Conservation (phyloP, 2,113 vertebrate species). For the Platanista minor region DNA sequence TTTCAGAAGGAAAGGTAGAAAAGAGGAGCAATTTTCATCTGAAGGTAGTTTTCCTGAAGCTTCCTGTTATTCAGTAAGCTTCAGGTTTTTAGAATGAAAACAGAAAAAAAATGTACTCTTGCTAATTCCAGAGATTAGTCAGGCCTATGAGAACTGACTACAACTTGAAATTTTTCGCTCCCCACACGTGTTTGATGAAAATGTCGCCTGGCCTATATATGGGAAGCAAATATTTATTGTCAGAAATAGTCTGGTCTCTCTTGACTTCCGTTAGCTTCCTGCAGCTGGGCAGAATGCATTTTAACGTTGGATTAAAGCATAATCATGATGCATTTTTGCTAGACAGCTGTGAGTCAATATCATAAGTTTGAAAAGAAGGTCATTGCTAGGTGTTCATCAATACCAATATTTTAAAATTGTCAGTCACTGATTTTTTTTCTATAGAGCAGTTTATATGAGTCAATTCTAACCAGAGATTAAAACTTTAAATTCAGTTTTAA, state of each 20-base stretch:
- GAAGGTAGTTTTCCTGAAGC: constrained; percentile 57
- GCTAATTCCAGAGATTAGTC: constrained; percentile 56
- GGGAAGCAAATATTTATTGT: constrained; percentile 66
- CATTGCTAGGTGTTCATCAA: neutral
- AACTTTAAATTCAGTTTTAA: constrained; percentile 16
- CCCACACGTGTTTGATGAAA: constrained; percentile 52
- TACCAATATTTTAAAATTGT: constrained; percentile 3
- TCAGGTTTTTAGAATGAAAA: constrained; percentile 66
- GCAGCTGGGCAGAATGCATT: constrained; percentile 31
- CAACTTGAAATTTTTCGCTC: constrained; percentile 62
- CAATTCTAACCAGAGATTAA: constrained; percentile 6
- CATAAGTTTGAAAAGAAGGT: neutral
- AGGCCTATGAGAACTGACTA: constrained; percentile 41
- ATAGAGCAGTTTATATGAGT: neutral
- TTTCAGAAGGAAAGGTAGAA: constrained; percentile 29
- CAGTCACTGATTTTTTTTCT: neutral
- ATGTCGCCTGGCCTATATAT: constrained; percentile 14
- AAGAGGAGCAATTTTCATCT: constrained; percentile 57
- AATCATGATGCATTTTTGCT: constrained; percentile 24
- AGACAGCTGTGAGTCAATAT: constrained; percentile 13
- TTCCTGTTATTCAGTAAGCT: constrained; percentile 65
- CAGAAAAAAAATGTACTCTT: constrained; percentile 41
- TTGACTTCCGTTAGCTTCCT: constrained; percentile 46
- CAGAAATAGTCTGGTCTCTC: constrained; percentile 45
- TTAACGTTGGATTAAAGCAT: constrained; percentile 15